Percentiles rank a stretch among this genome's conserved stretches.
Evolutionary conservation across 2,888 invertebrate genomes (phyloP).

Genomic region (Drosophila neonasuta): DNA sequence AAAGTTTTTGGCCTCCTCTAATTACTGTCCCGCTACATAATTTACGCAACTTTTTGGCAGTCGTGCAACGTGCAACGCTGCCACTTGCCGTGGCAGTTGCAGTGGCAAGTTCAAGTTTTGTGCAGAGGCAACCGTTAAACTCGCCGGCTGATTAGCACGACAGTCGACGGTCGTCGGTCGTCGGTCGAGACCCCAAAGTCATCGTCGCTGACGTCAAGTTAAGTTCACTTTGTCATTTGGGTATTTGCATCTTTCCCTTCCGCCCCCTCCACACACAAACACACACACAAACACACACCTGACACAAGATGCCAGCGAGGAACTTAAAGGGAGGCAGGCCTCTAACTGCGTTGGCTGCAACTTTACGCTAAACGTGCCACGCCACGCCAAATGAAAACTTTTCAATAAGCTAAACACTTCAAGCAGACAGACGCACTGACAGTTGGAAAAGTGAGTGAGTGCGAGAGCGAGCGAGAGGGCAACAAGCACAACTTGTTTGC

Average conservation of each 20-base stretch:
- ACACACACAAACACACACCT: conserved; percentile 2
- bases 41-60: conserved; percentile 62
- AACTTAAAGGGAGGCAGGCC: conserved; percentile 26
- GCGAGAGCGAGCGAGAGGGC: background rate
- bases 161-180: conserved; percentile 8
- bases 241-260: conserved; percentile 24
- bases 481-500: conserved; percentile 45
- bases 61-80: conserved; percentile 15
- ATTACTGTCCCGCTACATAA: conserved; percentile 76
- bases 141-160: conserved; percentile 63
- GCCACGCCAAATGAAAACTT: conserved; percentile 67
- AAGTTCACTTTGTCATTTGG: conserved; percentile 64
- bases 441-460: conserved; percentile 14
- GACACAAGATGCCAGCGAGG: conserved; percentile 18
- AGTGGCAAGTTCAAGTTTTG: conserved; percentile 9
- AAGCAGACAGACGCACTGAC: conserved; percentile 54
- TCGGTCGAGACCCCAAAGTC: background rate
- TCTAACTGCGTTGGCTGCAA: conserved; percentile 32
- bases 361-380: conserved; percentile 63
- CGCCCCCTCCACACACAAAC: background rate
- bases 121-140: conserved; percentile 32
- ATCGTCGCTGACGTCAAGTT: conserved; percentile 27
- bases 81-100: conserved; percentile 11
- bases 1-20: conserved; percentile 64
- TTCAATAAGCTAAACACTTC: conserved; percentile 77